phyloP scores from a whole-genome alignment of 2,888 invertebrate species.

The Seladonia tumulorum region DNA sequence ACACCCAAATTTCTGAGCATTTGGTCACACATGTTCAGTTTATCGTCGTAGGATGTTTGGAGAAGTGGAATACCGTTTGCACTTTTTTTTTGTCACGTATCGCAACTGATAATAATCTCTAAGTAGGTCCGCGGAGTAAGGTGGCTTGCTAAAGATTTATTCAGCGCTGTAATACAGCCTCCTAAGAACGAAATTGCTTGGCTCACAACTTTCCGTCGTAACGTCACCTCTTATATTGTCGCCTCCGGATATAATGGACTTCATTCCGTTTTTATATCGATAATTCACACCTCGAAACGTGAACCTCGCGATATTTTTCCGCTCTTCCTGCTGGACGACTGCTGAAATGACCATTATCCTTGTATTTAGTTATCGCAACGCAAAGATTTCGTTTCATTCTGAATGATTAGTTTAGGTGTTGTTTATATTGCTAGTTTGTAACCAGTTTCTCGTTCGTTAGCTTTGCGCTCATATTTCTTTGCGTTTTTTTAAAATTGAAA shows the following conservation, averaged over 20 bases:
- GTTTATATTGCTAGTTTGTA: background rate
- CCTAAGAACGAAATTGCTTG: slow-evolving; percentile 66
- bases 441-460: background rate
- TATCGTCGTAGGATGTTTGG: slow-evolving; percentile 15
- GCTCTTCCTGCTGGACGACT: background rate
- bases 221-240: slow-evolving; percentile 45
- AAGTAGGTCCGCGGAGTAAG: slow-evolving; percentile 24
- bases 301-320: slow-evolving; percentile 28
- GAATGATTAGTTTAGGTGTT: background rate
- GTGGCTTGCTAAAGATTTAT: slow-evolving; percentile 50
- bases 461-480: background rate
- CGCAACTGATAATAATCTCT: slow-evolving; percentile 59
- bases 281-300: slow-evolving; percentile 41
- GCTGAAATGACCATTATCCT: background rate
- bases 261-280: slow-evolving; percentile 50
- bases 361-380: slow-evolving; percentile 12
- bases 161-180: slow-evolving; percentile 51
- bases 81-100: slow-evolving; percentile 64
- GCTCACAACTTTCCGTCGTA: slow-evolving; percentile 62
- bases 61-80: slow-evolving; percentile 34
- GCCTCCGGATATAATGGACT: slow-evolving; percentile 53
- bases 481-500: background rate
- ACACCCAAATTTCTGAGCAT: background rate
- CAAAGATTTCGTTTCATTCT: background rate
- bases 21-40: slow-evolving; percentile 23